Base-by-base conservation (phyloP, 1,140 invertebrate genomes). In the Temnothorax nylanderi region DNA sequence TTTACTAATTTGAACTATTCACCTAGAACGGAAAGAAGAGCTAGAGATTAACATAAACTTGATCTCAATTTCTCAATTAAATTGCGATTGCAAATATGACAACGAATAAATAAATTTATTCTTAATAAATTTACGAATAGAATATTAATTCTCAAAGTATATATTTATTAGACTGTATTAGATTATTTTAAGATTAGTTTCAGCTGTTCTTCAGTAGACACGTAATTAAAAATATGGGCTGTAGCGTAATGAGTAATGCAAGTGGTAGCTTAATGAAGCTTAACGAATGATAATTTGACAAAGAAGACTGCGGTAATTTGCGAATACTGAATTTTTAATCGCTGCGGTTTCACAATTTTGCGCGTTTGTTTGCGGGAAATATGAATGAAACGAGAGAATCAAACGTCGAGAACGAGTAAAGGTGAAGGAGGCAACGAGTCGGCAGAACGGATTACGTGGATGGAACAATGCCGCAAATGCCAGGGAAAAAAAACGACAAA, bases 401-500 rank as follows among this genome's bases (percentile, higher is more conserved):
- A 60, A 80, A 74, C 41, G 54, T 60, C 41, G 69, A 32, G 54
- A 49, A 74, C 26, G 69, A 84, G 69, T 71, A 84, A 84, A 84
- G 69, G 54, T 84, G 54, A 84, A 84, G 54, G 54, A 84, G 26
- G 62, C 21, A 81, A 56, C 78, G 65, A 34, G 65, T 26, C 49
- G 51, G 78, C 16, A 71, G 65, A 81, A 81, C 78, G 65, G 51
- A 81, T 81, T 81, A 81, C 78, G 65, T 56, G 78, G 62, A 71
- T 71, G 34, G 78, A 56, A 81, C 78, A 81, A 81, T 71, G 49
- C 78, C 78, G 64, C 78, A 81, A 81, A 81, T 81, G 78, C 49
- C 65, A 21, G 8, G 34, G 77, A 64, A 81, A 81, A 81, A 81
- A 49, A 81, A 56, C 34, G 37, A 56, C 21, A 37, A 81, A 58